phyloP scores from a whole-genome alignment of 2,797 vertebrate species.

The Oreochromis grahami region DNA sequence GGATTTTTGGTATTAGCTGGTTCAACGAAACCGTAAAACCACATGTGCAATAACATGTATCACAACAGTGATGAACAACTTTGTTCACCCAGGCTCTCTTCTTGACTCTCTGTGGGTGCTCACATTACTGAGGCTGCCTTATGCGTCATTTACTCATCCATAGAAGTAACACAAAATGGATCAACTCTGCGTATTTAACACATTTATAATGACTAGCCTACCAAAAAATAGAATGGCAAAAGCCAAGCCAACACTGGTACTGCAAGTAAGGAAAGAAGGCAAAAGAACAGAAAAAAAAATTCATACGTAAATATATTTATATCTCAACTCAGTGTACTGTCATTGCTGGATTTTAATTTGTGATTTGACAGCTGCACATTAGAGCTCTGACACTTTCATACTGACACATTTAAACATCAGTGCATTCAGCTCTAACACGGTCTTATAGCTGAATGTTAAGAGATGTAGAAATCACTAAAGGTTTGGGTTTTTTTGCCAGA shows the following conservation, averaged over 20 bases:
- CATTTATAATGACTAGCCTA: not conserved
- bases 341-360: not conserved
- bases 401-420: not conserved
- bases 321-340: not conserved
- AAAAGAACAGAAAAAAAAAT: not conserved
- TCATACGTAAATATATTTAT: not conserved
- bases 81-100: not conserved
- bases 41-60: not conserved
- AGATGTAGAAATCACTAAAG: not conserved
- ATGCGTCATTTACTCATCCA: not conserved
- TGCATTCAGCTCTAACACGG: not conserved
- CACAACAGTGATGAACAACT: not conserved
- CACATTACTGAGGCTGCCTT: not conserved
- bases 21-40: not conserved
- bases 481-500: rapidly evolving
- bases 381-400: not conserved
- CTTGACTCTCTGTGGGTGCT: not conserved
- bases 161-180: not conserved
- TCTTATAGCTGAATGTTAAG: not conserved
- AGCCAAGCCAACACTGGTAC: not conserved
- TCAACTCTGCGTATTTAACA: not conserved
- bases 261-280: not conserved
- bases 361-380: not conserved
- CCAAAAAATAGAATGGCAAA: not conserved
- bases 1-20: not conserved